phyloP scores from a whole-genome alignment of 2,888 invertebrate species.

The Conops quadrifasciatus region DNA sequence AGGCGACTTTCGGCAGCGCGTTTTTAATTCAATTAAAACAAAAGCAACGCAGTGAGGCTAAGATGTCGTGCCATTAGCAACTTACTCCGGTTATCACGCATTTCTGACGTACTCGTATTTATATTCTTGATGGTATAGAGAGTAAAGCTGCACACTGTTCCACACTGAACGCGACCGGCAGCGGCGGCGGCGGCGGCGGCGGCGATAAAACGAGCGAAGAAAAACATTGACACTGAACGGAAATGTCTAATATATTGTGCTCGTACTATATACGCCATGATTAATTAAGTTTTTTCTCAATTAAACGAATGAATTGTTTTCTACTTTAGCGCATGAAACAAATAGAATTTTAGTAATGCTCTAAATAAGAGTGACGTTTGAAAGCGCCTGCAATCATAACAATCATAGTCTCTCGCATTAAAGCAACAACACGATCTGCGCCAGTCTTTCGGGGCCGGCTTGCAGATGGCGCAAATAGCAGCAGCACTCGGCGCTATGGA shows the following conservation, averaged over 20 bases:
- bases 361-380: neutral
- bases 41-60: constrained; percentile 36
- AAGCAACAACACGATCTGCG: no score
- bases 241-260: constrained; percentile 65
- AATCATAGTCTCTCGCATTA: no score
- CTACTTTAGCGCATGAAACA: neutral
- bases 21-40: constrained; percentile 57
- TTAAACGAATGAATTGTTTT: constrained; percentile 7
- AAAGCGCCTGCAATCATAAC: no score
- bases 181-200: no score
- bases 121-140: constrained; percentile 24
- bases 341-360: neutral
- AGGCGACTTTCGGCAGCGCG: neutral
- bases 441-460: no score
- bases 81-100: constrained; percentile 44
- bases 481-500: no score
- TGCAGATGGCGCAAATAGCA: no score
- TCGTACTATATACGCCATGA: constrained; percentile 47
- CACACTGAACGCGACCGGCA: constrained; percentile 40
- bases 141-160: neutral
- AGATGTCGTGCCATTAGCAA: constrained; percentile 28
- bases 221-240: constrained; percentile 64
- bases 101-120: neutral
- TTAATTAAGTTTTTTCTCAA: constrained; percentile 49
- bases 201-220: constrained; percentile 35